Evolutionary conservation across 2,113 vertebrate species (phyloP).

Genomic region (Ictidomys tridecemlineatus): DNA sequence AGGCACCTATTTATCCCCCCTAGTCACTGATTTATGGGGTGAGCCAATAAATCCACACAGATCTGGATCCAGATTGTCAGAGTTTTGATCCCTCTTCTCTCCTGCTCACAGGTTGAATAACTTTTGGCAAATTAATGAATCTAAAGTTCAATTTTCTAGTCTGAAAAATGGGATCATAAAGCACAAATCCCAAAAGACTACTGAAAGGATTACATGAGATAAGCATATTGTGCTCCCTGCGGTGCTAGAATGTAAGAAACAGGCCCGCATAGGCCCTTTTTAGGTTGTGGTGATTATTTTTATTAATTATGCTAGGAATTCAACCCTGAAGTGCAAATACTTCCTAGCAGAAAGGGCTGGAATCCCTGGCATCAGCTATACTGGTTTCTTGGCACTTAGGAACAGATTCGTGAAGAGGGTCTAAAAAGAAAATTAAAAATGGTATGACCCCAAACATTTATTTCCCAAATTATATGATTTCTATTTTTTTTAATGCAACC

Average conservation of each 20-base stretch:
- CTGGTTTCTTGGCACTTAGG: neutral
- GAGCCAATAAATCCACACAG: neutral
- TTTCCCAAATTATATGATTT: slow-evolving; percentile 27
- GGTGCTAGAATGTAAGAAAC: accelerated
- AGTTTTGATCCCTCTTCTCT: neutral
- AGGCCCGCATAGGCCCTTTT: neutral
- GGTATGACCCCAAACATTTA: neutral
- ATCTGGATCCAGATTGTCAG: neutral
- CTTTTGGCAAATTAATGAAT: neutral
- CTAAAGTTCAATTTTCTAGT: neutral
- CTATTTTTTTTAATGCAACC: neutral
- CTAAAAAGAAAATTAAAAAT: neutral
- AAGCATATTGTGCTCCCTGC: accelerated
- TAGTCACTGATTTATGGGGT: neutral
- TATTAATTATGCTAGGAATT: neutral
- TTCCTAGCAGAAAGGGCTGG: slow-evolving; percentile 21
- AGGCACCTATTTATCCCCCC: accelerated
- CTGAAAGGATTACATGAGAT: neutral
- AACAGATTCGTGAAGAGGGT: neutral
- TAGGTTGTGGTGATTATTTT: neutral
- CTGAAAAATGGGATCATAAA: neutral
- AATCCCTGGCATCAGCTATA: neutral
- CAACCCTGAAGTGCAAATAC: neutral
- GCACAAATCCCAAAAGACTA: neutral
- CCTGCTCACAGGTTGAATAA: neutral